Base-by-base conservation (phyloP, 2,888 invertebrate genomes). In the Odontocolon sp. region DNA sequence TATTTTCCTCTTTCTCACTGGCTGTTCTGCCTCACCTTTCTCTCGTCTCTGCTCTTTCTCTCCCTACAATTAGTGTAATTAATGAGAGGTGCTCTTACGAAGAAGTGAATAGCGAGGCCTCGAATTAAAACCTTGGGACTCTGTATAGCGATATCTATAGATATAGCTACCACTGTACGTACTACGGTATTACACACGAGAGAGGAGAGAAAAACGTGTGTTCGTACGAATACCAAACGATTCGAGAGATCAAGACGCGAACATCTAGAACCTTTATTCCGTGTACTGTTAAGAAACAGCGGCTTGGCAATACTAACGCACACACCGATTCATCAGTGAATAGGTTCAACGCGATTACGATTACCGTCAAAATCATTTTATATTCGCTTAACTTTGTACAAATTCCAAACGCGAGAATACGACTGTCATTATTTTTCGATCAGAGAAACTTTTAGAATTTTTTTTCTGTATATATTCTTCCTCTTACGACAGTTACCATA, bases 31-130 rank as follows among this genome's bases (percentile, higher is more conserved):
- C 18, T 61, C 40, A 54, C 67, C 67, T 61, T 67, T 73, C 18
- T 38, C 61, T 14, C 33, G 28, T 57, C 21, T 28, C 26, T 26
- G 52, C 61, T 54, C 56, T 68, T 63, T 63, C 68, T 16, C 36
- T 61, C 38, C 45, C 66, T 56, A 54, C 61, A 68, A 74, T 74
- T 68, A 63, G 38, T 36, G 61, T 63, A 74, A 74, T 74, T 68
- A 73, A 73, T 68, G 73, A 67, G 54, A 67, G 42, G 54, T 42
- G 61, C 67, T 67, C 23, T 61, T 45, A 52, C 45, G 36, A 45
- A 67, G 40, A 54, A 68, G 36, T 40, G 59, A 61, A 56, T 56
- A 56, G 59, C 71, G 31, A 14, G 42, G 57, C 36, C 42, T 59
- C 52, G 52, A 73, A 67, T 73, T 45, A 59, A 67, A 57, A 64